phyloP scores from a whole-genome alignment of 2,888 invertebrate genomes.

The Idaea biselata region DNA sequence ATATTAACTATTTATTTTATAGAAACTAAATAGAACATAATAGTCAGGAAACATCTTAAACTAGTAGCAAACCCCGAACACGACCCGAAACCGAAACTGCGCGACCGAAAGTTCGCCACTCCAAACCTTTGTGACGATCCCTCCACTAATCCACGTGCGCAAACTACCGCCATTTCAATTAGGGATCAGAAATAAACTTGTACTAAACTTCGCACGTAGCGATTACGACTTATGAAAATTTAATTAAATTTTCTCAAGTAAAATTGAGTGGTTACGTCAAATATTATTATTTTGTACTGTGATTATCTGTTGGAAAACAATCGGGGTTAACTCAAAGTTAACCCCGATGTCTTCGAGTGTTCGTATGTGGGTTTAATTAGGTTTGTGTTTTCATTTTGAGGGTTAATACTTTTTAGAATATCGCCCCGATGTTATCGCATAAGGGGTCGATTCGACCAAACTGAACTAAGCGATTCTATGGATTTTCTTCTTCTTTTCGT shows the following conservation, averaged over 20 bases:
- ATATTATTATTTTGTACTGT: constrained; percentile 1
- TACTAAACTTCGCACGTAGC: constrained; percentile 11
- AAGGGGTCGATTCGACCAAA: no score
- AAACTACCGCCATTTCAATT: constrained; percentile 18
- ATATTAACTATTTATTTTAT: not conserved
- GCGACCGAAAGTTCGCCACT: constrained; percentile 2
- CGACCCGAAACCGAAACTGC: not conserved
- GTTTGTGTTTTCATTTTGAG: not conserved
- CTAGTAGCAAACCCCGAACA: not conserved
- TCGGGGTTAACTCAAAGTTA: not conserved
- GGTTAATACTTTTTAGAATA: not conserved
- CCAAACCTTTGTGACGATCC: constrained; percentile 9
- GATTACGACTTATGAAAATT: constrained; percentile 10
- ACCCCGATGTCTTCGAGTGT: not conserved
- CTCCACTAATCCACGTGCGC: not conserved
- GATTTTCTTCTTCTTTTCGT: no score
- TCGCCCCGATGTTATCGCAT: not conserved
- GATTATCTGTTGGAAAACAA: not conserved
- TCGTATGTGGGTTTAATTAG: not conserved
- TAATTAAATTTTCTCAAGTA: constrained; percentile 7
- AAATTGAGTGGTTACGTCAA: constrained; percentile 5
- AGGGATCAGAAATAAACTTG: constrained; percentile 19
- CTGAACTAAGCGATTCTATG: no score
- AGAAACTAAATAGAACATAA: not conserved
- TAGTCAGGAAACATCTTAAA: not conserved